A percentile compares a stretch with the other conserved stretches of the same genome.
phyloP scores from a whole-genome alignment of 2,888 invertebrate species.

The Pollenia labialis region DNA sequence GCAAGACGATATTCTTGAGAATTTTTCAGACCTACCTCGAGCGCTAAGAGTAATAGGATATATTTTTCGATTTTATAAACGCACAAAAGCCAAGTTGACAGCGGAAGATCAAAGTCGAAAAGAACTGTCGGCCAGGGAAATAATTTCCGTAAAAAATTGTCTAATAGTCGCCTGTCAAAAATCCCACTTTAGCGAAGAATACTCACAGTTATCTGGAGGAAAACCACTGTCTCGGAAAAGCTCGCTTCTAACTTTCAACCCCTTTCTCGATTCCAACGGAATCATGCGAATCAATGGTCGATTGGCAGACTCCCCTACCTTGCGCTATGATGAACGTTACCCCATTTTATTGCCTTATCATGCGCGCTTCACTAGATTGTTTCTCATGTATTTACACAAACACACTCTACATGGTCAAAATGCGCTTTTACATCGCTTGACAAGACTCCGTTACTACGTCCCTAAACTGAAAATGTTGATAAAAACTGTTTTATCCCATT shows the following conservation, averaged over 20 bases:
- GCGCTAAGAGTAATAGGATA: background rate
- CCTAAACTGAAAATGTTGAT: background rate
- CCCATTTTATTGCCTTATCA: conserved; percentile 11
- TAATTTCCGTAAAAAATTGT: background rate
- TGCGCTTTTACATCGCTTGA: background rate
- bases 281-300: background rate
- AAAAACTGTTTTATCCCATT: background rate
- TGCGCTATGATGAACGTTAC: background rate
- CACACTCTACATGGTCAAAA: background rate
- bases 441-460: background rate
- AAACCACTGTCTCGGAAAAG: background rate
- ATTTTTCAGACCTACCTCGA: background rate
- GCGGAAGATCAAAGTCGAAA: background rate
- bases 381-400: background rate
- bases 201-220: background rate
- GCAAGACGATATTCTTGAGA: background rate
- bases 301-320: background rate
- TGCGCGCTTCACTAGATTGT: background rate
- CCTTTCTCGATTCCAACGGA: background rate
- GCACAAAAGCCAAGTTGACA: background rate
- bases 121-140: background rate
- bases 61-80: background rate
- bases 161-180: background rate
- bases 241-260: background rate
- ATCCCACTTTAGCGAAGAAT: background rate